phyloP scores from a whole-genome alignment of 2,888 invertebrate genomes.

The Anagyrus pseudococci region DNA sequence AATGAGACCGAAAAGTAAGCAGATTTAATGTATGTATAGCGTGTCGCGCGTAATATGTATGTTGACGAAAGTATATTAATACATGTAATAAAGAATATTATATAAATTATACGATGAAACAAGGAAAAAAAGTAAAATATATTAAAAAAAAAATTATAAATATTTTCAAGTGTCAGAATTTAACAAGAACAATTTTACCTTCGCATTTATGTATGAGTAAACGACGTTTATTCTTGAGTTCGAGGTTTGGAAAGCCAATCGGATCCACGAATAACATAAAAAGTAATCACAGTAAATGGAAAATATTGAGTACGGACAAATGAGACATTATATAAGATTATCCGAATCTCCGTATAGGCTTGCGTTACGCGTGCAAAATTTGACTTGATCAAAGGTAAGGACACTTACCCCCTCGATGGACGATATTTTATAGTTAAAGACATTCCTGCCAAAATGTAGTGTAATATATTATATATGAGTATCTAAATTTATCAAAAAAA shows the following conservation, averaged over 20 bases:
- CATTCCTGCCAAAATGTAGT: conserved; percentile 61
- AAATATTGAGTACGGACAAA: neutral
- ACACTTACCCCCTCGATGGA: conserved; percentile 20
- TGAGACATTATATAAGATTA: neutral
- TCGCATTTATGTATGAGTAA: conserved; percentile 24
- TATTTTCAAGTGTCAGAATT: conserved; percentile 33
- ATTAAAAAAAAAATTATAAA: conserved; percentile 14
- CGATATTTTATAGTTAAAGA: conserved; percentile 50
- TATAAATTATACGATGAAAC: conserved; percentile 37
- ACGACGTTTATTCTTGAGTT: too few species aligned
- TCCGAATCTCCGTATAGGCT: neutral
- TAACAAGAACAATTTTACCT: conserved; percentile 14
- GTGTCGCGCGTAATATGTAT: conserved; percentile 15
- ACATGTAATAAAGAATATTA: conserved; percentile 38
- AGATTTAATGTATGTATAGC: conserved; percentile 30
- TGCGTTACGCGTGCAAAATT: conserved; percentile 1
- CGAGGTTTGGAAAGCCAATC: too few species aligned
- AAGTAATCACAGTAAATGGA: too few species aligned
- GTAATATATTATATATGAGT: conserved; percentile 49
- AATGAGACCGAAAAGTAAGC: conserved; percentile 11
- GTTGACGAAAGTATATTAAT: conserved; percentile 36
- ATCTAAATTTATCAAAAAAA: conserved; percentile 55
- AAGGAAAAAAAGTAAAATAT: conserved; percentile 33
- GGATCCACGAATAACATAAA: too few species aligned
- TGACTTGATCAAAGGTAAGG: neutral